These are phyloP conservation scores for Elysia chlorotica DNA, from an alignment of 1,140 invertebrate genomes.

Conservation along the genomic window DNA sequence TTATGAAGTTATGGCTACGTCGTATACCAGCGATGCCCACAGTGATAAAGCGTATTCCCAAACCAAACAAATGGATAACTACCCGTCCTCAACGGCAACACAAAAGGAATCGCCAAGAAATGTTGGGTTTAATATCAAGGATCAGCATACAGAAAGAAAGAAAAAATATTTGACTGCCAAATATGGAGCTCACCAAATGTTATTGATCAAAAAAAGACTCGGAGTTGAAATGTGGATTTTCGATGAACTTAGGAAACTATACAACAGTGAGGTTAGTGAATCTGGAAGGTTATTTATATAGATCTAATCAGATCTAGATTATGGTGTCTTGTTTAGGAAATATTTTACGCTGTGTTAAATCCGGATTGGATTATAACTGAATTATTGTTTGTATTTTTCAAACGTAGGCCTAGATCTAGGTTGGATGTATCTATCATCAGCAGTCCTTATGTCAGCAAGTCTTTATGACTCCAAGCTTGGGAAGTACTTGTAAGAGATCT, in stretches of 20 bases:
- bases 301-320: not conserved
- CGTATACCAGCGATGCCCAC: conserved; percentile 11
- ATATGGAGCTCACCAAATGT: conserved; percentile 96
- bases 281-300: not conserved
- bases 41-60: conserved; percentile 19
- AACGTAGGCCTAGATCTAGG: too few species aligned
- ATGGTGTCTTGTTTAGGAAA: not conserved
- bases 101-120: conserved; percentile 22
- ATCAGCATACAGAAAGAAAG: conserved; percentile 71
- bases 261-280: conserved; percentile 76
- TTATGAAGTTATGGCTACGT: conserved; percentile 47
- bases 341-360: too few species aligned
- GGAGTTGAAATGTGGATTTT: conserved; percentile 97
- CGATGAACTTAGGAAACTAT: conserved; percentile 89
- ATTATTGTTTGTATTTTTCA: too few species aligned
- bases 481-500: too few species aligned
- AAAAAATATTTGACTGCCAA: conserved; percentile 88
- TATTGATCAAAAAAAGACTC: conserved; percentile 89
- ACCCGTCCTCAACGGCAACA: not conserved
- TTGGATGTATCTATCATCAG: too few species aligned
- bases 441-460: too few species aligned
- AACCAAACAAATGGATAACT: conserved; percentile 24
- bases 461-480: too few species aligned
- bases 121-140: conserved; percentile 49
- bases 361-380: too few species aligned